Base-by-base conservation (phyloP, 2,797 vertebrate species). In the Okamejei kenojei region DNA sequence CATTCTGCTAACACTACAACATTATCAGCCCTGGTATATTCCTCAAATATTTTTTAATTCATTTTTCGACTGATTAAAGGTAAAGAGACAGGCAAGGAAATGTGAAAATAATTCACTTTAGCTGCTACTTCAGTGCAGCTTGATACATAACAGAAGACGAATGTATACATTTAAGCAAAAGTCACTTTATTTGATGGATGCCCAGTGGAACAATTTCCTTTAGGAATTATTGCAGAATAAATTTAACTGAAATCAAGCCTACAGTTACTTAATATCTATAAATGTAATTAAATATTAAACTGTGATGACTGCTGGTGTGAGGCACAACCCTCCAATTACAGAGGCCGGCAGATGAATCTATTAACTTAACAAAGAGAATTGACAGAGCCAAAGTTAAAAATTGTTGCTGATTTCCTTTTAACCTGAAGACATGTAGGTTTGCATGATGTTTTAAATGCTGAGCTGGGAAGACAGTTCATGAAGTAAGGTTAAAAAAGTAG, bases 331-430 rank as follows among this genome's bases (percentile, higher is more conserved):
- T 88, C 61, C 32, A 88, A 88, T 88, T 65, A 88, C 61, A 88
- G 84, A 78, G n/a, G 65, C 84, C 84, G 68, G n/a, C 7, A 88
- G 84, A 88, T 88, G 61, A 88, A 88, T 68, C 84, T 86, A 58
- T 86, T 86, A 86, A 63, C 82, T 88, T 65, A 68, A 88, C 84
- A 88, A 88, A 88, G 84, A 68, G 68, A 88, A 88, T 68, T 63
- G 84, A n/a, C 61, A 88, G 82, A 26, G 61, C 35, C 35, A 11
- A 32, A 88, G 61, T 35, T 88, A 88, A 88, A 88, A 88, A 88
- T 88, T 68, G 84, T 68, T 68, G n/a, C 84, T 68, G n/a, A 65
- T 88, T 88, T 88, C 29, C 65, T 88, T 88, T 35, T 35, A 88
- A 88, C 84, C 61, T 88, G 84, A 17, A 65, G 17, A 68, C 61